Base-by-base conservation (phyloP, 2,113 vertebrate genomes). In the Gasterosteus aculeatus region DNA sequence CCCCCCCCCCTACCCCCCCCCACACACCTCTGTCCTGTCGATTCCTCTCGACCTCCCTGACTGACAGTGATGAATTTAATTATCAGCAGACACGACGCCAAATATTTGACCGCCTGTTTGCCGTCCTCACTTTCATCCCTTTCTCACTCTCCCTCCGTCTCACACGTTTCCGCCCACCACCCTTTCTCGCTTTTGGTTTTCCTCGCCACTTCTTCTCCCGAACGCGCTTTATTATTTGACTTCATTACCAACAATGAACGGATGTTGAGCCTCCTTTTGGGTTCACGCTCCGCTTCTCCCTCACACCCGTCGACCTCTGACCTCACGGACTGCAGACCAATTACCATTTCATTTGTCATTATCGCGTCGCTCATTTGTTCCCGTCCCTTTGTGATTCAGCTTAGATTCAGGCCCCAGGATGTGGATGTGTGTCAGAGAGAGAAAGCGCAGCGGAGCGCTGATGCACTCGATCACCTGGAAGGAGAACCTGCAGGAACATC, bases 121-220 rank as follows among this genome's bases (percentile, higher is more conserved):
- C 65, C 46, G 39, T 79, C 75, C 38, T 54, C 41, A 73, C 68
- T 49, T 70, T 60, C 53, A 33, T 72, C 60, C 46, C 64, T 72
- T 68, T 42, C 22, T 82, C 72, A 65, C 72, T 83, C 58, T 80
- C 75, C 71, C 72, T 85, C 85, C 59, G 87, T 88, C 85, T 90
- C 89, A 82, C 84, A 88, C 89, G 47, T 83, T 78, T 83, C 80
- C 88, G 72, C 89, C 90, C 88, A 88, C 87, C 66, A 75, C 61
- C 39, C 59, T 74, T 35, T 68, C 58, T 66, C 15, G 4, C 16
- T 71, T 22, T 53, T 12, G n/a, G 22, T 22, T 57, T 49, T 56
- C 61, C 60, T 72, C 10, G 3, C 49, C 31, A 41, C 74, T 64
- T 63, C 72, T 75, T 84, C 70, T 58, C 54, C 26, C 44, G 42